A percentile compares a stretch with the other conserved stretches of the same genome.
phyloP scores from a whole-genome alignment of 2,113 vertebrate genomes.

The Phaethon lepturus region DNA sequence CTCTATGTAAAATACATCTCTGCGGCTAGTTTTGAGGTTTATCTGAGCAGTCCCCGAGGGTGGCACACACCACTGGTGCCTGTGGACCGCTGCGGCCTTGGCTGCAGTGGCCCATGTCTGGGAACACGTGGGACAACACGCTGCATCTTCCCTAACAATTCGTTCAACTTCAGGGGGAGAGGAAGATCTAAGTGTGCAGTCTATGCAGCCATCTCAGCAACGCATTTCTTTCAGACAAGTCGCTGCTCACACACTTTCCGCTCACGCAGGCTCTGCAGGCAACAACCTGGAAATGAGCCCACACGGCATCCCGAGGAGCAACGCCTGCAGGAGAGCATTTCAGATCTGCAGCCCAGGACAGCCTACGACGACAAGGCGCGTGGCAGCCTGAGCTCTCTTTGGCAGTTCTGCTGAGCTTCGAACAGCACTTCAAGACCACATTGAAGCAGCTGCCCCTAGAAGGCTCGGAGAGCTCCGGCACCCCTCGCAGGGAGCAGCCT shows the following conservation, averaged over 20 bases:
- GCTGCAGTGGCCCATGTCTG: background rate
- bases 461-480: background rate
- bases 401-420: background rate
- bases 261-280: background rate
- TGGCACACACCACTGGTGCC: background rate
- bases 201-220: fast-evolving
- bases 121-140: fast-evolving
- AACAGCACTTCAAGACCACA: background rate
- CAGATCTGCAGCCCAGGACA: background rate
- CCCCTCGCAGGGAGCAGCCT: background rate
- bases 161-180: fast-evolving
- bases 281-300: background rate
- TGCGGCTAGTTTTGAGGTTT: background rate
- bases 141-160: background rate
- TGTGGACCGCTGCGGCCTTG: fast-evolving
- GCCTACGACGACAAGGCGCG: fast-evolving
- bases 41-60: background rate
- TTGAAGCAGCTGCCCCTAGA: background rate
- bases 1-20: background rate
- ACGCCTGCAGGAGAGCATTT: background rate
- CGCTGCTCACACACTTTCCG: background rate
- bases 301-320: background rate
- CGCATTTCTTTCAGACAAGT: background rate
- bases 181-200: fast-evolving
- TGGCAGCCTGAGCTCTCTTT: background rate